Evolutionary conservation across 1,140 invertebrate species (phyloP).

Genomic region (Dryas iulia): DNA sequence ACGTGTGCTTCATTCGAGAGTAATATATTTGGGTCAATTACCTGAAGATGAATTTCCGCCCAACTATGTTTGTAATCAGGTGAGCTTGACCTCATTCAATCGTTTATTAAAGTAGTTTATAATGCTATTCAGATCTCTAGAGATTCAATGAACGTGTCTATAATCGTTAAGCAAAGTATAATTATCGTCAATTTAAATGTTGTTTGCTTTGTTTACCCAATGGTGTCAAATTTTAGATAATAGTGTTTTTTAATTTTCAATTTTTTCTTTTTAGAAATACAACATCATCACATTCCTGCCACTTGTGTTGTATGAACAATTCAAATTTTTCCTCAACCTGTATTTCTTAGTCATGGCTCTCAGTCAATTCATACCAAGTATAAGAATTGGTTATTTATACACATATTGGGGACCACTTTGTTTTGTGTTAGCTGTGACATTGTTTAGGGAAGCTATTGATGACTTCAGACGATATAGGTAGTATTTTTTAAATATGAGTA

Average conservation of each 20-base stretch:
- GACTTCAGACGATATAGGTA: conserved; percentile 92
- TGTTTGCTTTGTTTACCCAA: background rate
- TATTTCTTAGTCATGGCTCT: conserved; percentile 99
- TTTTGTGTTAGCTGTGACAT: conserved; percentile 97
- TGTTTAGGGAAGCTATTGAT: conserved; percentile 97
- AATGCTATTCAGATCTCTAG: conserved; percentile 12
- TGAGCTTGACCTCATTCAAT: conserved; percentile 45
- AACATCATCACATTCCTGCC: conserved; percentile 99
- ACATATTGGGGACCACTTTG: conserved; percentile 99
- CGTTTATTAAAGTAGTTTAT: conserved; percentile 17
- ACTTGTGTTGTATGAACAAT: conserved; percentile 98
- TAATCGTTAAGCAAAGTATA: background rate
- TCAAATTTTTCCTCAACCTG: conserved; percentile 99
- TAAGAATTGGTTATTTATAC: conserved; percentile 98
- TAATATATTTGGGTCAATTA: conserved; percentile 75
- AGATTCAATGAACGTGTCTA: background rate
- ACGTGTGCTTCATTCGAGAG: conserved; percentile 64
- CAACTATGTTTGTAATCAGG: conserved; percentile 97
- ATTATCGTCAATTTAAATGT: background rate
- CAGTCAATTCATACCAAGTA: conserved; percentile 98
- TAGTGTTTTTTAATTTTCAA: too few relatives aligned
- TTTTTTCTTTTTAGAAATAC: conserved; percentile 89
- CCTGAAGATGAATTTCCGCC: conserved; percentile 91
- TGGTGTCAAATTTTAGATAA: too few relatives aligned
- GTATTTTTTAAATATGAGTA: background rate